Evolutionary conservation across 2,888 invertebrate genomes (phyloP).

Genomic region (Acleris laterana): DNA sequence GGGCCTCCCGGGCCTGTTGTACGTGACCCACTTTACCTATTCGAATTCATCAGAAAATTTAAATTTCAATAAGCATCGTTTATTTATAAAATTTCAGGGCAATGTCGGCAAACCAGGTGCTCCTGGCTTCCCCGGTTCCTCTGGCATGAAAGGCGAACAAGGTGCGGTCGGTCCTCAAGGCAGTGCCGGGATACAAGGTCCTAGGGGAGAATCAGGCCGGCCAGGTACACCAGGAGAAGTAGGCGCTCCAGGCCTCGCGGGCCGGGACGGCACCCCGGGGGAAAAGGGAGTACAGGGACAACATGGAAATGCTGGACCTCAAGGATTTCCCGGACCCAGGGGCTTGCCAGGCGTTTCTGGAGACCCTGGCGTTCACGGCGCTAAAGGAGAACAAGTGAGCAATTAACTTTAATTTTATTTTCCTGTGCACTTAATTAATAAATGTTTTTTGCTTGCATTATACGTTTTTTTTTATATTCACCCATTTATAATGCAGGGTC

Average conservation of each 20-base stretch:
- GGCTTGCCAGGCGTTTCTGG: slow-evolving; percentile 91
- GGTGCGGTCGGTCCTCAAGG: slow-evolving; percentile 91
- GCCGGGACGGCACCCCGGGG: slow-evolving; percentile 91
- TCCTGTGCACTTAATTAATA: too few relatives aligned
- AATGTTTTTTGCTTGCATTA: neutral
- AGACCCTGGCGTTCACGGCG: slow-evolving; percentile 88
- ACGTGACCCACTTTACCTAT: slow-evolving; percentile 46
- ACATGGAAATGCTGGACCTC: slow-evolving; percentile 88
- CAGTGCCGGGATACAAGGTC: slow-evolving; percentile 92
- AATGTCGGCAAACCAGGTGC: slow-evolving; percentile 92
- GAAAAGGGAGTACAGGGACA: slow-evolving; percentile 92
- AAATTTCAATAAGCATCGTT: too few relatives aligned
- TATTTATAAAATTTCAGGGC: slow-evolving; percentile 79
- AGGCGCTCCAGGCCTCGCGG: slow-evolving; percentile 89
- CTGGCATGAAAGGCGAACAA: slow-evolving; percentile 92
- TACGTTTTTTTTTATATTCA: neutral
- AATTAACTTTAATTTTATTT: neutral
- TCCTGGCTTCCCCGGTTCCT: slow-evolving; percentile 93
- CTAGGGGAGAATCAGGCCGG: slow-evolving; percentile 91
- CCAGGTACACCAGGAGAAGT: slow-evolving; percentile 91
- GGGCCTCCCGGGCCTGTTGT: slow-evolving; percentile 91
- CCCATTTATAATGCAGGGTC: slow-evolving; percentile 81
- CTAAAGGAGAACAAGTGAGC: slow-evolving; percentile 88
- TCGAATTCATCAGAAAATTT: too few relatives aligned
- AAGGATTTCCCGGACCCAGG: slow-evolving; percentile 92